phyloP scores from a whole-genome alignment of 2,113 vertebrate species.

The Origma solitaria region DNA sequence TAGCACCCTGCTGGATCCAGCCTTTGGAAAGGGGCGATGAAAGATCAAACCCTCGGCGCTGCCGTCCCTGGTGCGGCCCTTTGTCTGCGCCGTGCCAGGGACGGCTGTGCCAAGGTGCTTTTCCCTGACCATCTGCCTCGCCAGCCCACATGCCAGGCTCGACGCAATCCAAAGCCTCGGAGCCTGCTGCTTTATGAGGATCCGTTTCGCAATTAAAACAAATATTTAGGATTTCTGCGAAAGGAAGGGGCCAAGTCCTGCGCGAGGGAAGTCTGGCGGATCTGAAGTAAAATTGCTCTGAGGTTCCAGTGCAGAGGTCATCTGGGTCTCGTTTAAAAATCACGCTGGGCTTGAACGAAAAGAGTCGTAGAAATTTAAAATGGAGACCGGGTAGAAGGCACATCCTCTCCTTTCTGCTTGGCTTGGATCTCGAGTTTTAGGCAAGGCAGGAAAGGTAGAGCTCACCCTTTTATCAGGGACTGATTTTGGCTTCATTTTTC shows the following conservation, averaged over 20 bases:
- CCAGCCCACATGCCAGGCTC: slow-evolving; percentile 62
- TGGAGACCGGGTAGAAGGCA: neutral
- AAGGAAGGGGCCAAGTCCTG: slow-evolving; percentile 45
- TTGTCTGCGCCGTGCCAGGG: slow-evolving; percentile 45
- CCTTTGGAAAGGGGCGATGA: neutral
- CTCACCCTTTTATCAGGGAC: neutral
- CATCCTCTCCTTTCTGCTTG: neutral
- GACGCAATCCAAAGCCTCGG: slow-evolving; percentile 64
- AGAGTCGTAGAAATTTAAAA: neutral
- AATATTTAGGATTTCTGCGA: slow-evolving; percentile 66
- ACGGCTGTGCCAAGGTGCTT: slow-evolving; percentile 59
- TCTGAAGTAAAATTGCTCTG: neutral
- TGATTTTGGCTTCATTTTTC: neutral
- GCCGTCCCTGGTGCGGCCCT: slow-evolving; percentile 21
- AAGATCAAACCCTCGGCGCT: neutral
- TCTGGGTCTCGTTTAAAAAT: neutral
- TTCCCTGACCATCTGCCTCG: slow-evolving; percentile 68
- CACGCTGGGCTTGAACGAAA: neutral
- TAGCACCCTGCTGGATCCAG: slow-evolving; percentile 59
- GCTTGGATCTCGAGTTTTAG: neutral
- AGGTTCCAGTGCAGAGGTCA: slow-evolving; percentile 8
- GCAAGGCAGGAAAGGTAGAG: neutral
- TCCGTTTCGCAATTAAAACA: slow-evolving; percentile 67
- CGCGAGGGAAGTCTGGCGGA: slow-evolving; percentile 20
- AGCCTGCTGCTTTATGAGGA: slow-evolving; percentile 68